Conservation (phyloP, 64 coral and sea anemone genomes). For the Montipora foliosa region DNA sequence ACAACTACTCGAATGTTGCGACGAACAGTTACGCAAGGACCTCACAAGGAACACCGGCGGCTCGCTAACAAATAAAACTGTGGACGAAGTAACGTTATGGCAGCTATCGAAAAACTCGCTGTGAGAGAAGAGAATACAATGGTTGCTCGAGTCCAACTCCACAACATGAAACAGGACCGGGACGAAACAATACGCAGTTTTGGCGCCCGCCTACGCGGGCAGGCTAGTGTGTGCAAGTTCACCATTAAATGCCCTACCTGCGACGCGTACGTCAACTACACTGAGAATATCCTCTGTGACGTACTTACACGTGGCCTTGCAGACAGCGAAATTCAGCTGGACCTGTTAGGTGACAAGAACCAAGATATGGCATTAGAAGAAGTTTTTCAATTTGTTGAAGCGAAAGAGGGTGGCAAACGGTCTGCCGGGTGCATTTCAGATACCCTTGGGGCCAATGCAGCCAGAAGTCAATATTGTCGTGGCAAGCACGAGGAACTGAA, state of each 20-base stretch:
- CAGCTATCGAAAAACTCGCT: conserved; percentile 40
- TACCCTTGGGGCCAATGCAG: conserved; percentile 30
- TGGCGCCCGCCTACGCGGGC: not conserved
- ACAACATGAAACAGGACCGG: conserved; percentile 9
- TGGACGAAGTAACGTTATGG: conserved; percentile 18
- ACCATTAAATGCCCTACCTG: conserved; percentile 3
- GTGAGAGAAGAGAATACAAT: conserved; percentile 45
- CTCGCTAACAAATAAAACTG: conserved; percentile 38
- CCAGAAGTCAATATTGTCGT: conserved; percentile 26
- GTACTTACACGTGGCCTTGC: conserved; percentile 36
- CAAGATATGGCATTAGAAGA: conserved; percentile 40
- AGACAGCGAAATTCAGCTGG: conserved; percentile 37
- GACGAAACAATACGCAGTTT: not conserved
- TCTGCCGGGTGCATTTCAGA: conserved; percentile 36
- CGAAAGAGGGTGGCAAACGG: conserved; percentile 44
- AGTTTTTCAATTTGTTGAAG: conserved; percentile 47
- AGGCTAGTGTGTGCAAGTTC: conserved; percentile 48
- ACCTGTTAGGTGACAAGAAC: conserved; percentile 40
- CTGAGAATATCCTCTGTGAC: not conserved
- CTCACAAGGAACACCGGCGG: conserved; percentile 48
- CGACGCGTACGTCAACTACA: conserved; percentile 37
- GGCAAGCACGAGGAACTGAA: conserved; percentile 17
- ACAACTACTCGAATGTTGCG: conserved; percentile 60
- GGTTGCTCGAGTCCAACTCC: conserved; percentile 30
- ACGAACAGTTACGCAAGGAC: conserved; percentile 59